These are phyloP conservation scores for Meghimatium bilineatum DNA, from an alignment of 2,888 invertebrate genomes.

Conservation along the genomic window DNA sequence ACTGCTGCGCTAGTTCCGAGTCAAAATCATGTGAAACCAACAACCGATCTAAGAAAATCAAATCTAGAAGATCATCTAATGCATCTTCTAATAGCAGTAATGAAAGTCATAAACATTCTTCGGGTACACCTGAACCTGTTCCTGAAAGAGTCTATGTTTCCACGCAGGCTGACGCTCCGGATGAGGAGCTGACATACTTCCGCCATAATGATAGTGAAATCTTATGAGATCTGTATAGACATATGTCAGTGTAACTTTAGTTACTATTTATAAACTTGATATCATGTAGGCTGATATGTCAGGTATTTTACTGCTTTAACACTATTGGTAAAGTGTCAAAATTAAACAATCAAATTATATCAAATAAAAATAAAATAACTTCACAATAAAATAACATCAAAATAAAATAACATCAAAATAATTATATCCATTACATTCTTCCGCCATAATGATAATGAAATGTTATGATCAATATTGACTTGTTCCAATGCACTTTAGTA, in stretches of 20 bases:
- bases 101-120: constrained; percentile 30
- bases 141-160: constrained; percentile 24
- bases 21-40: not conserved
- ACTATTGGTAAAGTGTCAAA: no score
- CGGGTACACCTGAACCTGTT: constrained; percentile 22
- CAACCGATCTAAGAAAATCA: not conserved
- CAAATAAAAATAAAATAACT: no score
- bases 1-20: not conserved
- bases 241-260: not conserved
- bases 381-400: no score
- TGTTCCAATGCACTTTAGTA: no score
- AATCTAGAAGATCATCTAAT: constrained; percentile 43
- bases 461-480: no score
- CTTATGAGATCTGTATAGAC: not conserved
- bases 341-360: no score
- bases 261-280: not conserved
- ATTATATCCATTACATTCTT: no score
- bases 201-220: not conserved
- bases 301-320: no score
- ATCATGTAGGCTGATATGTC: not conserved
- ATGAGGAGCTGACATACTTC: constrained; percentile 7
- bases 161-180: constrained; percentile 16
- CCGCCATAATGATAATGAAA: no score
- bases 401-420: no score
- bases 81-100: constrained; percentile 51